Evolutionary conservation across 2,888 invertebrate genomes (phyloP), one percentile per base, ranked within the genome.

Genomic region (Apamea monoglypha): DNA sequence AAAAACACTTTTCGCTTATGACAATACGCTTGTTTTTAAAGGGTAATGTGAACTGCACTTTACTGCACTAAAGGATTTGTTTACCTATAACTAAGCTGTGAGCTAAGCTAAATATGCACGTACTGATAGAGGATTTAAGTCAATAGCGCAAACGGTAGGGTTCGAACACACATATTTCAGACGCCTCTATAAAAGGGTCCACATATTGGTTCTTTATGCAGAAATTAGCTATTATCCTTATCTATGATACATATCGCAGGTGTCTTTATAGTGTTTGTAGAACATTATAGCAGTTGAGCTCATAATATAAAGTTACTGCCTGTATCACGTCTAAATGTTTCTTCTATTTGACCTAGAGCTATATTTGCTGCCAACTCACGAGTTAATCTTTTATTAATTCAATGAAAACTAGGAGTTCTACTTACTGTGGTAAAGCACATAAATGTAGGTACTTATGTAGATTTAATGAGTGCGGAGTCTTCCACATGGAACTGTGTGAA

Each of bases 201-300:
- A 50, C 3, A 29, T 5, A 50, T 80, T 44, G n/a, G 29, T 59
- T 40, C 14, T 25, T 6, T 18, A 16, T 56, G 16, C 44, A 47
- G 7, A 44, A 71, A 25, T 29, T 32, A 12, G 21, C 8, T n/a
- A 32, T 50, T 21, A 61, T n/a, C 0, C 56, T 14, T 16, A 68
- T 7, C 53, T 74, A 61, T 40, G n/a, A 16, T 40, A 40, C 21
- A 3, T 8, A 14, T 40, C 7, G 16, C 7, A 47, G 21, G 5
- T 69, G 16, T 7, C 7, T 77, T n/a, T 56, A 47, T 47, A 36
- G 36, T 70, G 36, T 81, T 71, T 72, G 72, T 50, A 47, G 14
- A 61, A 61, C 16, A 21, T 40, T 21, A 40, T 14, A 40, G 36
- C 29, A 14, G 36, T 47, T 78, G 6, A 50, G 7, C n/a, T 61